Evolutionary conservation across 37 sponge, comb jelly and placozoan genomes (phyloP), one percentile per base, ranked within the genome.

Genomic region (Oopsacas minuta): DNA sequence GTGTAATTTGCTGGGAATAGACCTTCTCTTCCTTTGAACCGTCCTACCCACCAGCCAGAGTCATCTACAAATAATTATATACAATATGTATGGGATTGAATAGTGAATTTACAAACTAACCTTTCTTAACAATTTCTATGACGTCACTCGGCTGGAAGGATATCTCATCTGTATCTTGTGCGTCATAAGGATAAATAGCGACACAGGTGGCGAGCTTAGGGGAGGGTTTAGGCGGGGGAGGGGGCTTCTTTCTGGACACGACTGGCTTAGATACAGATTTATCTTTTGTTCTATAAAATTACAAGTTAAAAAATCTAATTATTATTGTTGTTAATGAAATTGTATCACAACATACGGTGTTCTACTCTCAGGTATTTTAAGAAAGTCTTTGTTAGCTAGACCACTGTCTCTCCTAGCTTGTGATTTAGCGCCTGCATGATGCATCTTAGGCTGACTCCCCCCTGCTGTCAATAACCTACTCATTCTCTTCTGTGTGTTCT

Each of bases 21-120:
- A 25, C 97, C 97, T 86, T 92, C 93, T 81, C 84, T 91, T 10
- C 94, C 97, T 37, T 81, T 89, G 37, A 96, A 39, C 39, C 85
- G 83, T 10, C 97, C 97, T 30, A 83, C 91, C 97, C 97, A 96
- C 97, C 97, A 96, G 0, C 97, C 97, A 84, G 88, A 86, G 23
- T 86, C 81, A 89, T 92, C 95, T 94, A 82, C 12, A 89, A 38
- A 51, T 34, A 49, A 0, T 42, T 15, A 28, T 23, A 82, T 86
- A 3, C 38, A 32, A 1, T 1, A 25, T 39, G 10, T 37, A 7
- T 1, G 0, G 23, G 23, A 84, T 84, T 84, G 39, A 7, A 39
- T 12, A 83, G 36, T 23, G 30, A n/a, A 30, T 81, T 17, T 23
- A 17, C 30, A 81, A n/a, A 37, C 22, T 36, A 10, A 91, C 94